Evolutionary conservation across 1,140 invertebrate species (phyloP), one percentile per base, ranked within the genome.

Genomic region (Apis florea): DNA sequence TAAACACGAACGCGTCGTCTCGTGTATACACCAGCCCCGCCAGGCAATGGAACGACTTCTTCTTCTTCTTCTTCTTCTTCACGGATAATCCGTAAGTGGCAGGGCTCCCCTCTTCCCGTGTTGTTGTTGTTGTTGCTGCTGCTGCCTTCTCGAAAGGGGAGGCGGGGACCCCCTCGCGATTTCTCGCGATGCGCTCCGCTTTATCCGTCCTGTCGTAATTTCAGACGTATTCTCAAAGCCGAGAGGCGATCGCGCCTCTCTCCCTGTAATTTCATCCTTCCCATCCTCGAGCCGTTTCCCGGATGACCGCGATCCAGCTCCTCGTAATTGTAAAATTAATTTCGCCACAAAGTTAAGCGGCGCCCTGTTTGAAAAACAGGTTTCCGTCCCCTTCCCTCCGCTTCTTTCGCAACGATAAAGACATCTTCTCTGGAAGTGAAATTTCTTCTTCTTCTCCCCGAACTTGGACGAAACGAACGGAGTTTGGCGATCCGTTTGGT

Each of bases 61-160:
- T 86, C 81, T n/a, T n/a, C n/a, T n/a, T n/a, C n/a, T n/a, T n/a
- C n/a, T n/a, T n/a, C n/a, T n/a, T n/a, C 64, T 83, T 86, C 81
- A 83, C 71, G 85, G 85, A 85, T 86, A 86, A 86, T 86, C 84
- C 69, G 26, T 86, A 86, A 83, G 74, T 82, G 85, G 79, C 78
- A 66, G 85, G 72, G 81, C 77, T 72, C 71, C 84, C 17, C 11
- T 15, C 13, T n/a, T n/a, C 53, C 5, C 58, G 10, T 5, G 56
- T 24, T 59, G 21, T 47, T 11, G 11, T 47, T 47, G 31, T 47
- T 19, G 31, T 24, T 67, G 74, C 31, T 63, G 66, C 63, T 69
- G 61, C 56, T 49, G 75, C 74, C 61, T 21, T 82, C 83, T 40
- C 4, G 3, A 6, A 40, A 40, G 31, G 31, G 31, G 31, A 40